Base-by-base conservation (phyloP, 1,140 invertebrate species). In the Gryon sp. region DNA sequence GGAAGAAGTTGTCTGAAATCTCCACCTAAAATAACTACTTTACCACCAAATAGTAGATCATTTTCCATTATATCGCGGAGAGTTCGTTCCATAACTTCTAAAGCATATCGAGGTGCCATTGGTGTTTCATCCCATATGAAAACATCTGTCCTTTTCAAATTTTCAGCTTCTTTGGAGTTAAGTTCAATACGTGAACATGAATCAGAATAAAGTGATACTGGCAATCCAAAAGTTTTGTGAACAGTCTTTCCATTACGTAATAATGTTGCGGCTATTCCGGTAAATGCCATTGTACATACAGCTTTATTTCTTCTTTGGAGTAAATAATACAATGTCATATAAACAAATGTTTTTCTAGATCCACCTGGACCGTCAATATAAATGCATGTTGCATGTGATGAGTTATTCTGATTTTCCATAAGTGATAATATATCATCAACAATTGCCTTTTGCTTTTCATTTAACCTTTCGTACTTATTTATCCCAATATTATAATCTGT, bases 331-430 rank as follows among this genome's bases (percentile, higher is more conserved):
- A 78, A 40, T 24, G 63, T 59, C 16, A 32, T 46, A 19, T 77
- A 52, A n/a, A 79, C 32, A 6, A 62, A 52, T 6, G 68, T 79
- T 59, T 79, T 77, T 6, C 76, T 20, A 50, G n/a, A n/a, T n/a
- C n/a, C n/a, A n/a, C n/a, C n/a, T n/a, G n/a, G n/a, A n/a, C n/a
- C n/a, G n/a, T n/a, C n/a, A n/a, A n/a, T n/a, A n/a, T n/a, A n/a
- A n/a, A n/a, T n/a, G n/a, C 45, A 65, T 7, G 16, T 46, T 12
- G 26, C 15, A 5, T 26, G n/a, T 45, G 11, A 24, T 24, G 8
- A n/a, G n/a, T n/a, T 5, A 22, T 19, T 14, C 2, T 18, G n/a
- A 9, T 19, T 28, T 8, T 41, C 26, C 2, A 9, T 5, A 19
- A 12, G 3, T 40, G 18, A 6, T 41, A 65, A 18, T 15, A 65